A percentile compares a stretch with the other conserved stretches of the same genome.
Evolutionary conservation across 2,888 invertebrate species (phyloP).

Genomic region (Bombylius major): DNA sequence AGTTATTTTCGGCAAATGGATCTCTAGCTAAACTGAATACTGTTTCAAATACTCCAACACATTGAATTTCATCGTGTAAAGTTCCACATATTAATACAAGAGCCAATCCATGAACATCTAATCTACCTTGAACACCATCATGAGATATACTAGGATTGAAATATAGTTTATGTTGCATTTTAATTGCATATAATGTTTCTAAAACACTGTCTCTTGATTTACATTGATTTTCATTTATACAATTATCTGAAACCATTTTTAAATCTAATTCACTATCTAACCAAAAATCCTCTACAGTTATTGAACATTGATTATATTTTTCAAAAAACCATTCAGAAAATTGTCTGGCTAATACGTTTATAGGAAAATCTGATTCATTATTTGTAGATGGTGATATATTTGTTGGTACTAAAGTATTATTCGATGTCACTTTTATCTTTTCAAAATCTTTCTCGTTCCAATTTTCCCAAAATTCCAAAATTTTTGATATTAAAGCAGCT

Average conservation of each 20-base stretch:
- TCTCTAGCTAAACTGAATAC: constrained; percentile 50
- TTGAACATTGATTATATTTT: constrained; percentile 29
- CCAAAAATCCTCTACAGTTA: constrained; percentile 44
- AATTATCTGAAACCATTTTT: constrained; percentile 19
- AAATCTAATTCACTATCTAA: constrained; percentile 33
- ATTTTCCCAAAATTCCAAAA: constrained; percentile 37
- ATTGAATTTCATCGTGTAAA: constrained; percentile 40
- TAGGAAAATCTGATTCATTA: constrained; percentile 20
- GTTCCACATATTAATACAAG: constrained; percentile 50
- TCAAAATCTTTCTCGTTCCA: not conserved
- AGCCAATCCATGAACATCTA: constrained; percentile 49
- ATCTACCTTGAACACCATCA: constrained; percentile 44
- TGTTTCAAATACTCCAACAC: constrained; percentile 53
- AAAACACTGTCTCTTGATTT: constrained; percentile 24
- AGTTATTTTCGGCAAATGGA: constrained; percentile 48
- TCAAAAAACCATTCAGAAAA: constrained; percentile 48
- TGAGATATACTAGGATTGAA: constrained; percentile 48
- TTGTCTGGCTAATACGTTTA: constrained; percentile 40
- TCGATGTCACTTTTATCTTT: not conserved
- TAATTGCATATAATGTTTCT: constrained; percentile 30
- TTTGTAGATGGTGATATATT: not conserved
- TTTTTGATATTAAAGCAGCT: constrained; percentile 37
- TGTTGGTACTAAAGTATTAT: too few species aligned
- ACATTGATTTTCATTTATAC: constrained; percentile 21
- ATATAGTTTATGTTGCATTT: constrained; percentile 36